Conservation (phyloP, 2,888 invertebrate species). For the Stictocephala bisonia region DNA sequence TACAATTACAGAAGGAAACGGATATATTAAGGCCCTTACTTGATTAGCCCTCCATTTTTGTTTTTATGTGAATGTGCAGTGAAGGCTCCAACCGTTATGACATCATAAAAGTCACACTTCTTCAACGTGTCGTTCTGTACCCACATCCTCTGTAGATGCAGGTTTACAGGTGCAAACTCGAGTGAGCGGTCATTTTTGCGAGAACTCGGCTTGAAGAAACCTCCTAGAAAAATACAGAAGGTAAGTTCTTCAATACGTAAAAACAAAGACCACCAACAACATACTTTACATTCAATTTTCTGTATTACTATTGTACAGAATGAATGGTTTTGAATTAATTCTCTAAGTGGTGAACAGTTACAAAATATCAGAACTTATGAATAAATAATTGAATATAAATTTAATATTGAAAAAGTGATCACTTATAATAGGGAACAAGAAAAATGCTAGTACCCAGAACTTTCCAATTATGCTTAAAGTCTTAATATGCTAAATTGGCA, state of each 20-base stretch:
- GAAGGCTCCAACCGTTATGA: constrained; percentile 92
- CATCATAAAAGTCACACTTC: constrained; percentile 87
- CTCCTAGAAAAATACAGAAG: constrained; percentile 63
- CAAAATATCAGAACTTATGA: no score
- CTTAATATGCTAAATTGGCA: no score
- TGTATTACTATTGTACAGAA: no score
- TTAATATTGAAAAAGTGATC: background rate
- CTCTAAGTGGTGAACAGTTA: no score
- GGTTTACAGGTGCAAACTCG: constrained; percentile 92
- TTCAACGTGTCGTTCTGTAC: constrained; percentile 90
- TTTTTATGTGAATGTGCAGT: constrained; percentile 87
- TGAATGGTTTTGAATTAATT: no score
- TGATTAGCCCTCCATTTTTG: constrained; percentile 88
- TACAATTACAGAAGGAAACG: no score
- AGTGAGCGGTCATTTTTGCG: constrained; percentile 82
- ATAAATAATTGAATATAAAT: no score
- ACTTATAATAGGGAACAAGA: background rate
- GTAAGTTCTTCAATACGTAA: background rate
- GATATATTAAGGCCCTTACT: constrained; percentile 67
- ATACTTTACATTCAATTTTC: no score
- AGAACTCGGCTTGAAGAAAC: constrained; percentile 76
- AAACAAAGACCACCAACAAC: background rate
- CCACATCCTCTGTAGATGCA: constrained; percentile 95
- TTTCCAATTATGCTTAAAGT: no score
- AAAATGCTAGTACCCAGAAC: no score